Base-by-base conservation (phyloP, 2,113 vertebrate genomes). In the Neodontobutis hainanensis region DNA sequence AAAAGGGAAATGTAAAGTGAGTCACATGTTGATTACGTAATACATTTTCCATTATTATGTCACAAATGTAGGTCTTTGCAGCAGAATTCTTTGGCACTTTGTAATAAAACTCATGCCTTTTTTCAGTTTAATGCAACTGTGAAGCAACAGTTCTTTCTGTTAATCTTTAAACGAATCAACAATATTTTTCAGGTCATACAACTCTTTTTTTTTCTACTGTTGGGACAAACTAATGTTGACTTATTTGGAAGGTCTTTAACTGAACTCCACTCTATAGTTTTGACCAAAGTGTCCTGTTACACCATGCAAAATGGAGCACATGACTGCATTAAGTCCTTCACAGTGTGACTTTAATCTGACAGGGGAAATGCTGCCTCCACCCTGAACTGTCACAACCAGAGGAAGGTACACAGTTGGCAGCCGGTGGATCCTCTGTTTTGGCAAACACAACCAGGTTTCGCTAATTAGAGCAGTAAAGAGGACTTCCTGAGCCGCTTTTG, bases 391-490 rank as follows among this genome's bases (percentile, higher is more conserved):
- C 49, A 51, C 49, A 15, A 5, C 16, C 48, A 14, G 15, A 53
- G 36, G 27, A 38, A 1, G 51, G 7, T 32, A 35, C 51, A 16
- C 43, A 32, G 2, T 38, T 0, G 14, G 35, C 6, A 7, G 68
- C 42, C 60, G 42, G 32, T 4, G n/a, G 27, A 44, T 65, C 44
- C 47, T 44, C 42, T 9, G 16, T 58, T 14, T 5, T 40, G 12
- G 63, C 49, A 32, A 50, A 60, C 45, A 12, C 52, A 16, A 14
- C 61, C n/a, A 57, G 12, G 40, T 62, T 70, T 36, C 27, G 43
- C 65, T 77, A 76, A 82, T 83, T 71, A 76, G 60, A 52, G 44
- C 7, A 35, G n/a, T 55, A 35, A 44, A 10, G 36, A 46, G 12
- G 61, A 42, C 55, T 64, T 59, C 71, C 63, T 48, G 65, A 16